These are phyloP conservation scores for Drosophila seguyi DNA, from an alignment of 1,140 invertebrate genomes.

Conservation along the genomic window DNA sequence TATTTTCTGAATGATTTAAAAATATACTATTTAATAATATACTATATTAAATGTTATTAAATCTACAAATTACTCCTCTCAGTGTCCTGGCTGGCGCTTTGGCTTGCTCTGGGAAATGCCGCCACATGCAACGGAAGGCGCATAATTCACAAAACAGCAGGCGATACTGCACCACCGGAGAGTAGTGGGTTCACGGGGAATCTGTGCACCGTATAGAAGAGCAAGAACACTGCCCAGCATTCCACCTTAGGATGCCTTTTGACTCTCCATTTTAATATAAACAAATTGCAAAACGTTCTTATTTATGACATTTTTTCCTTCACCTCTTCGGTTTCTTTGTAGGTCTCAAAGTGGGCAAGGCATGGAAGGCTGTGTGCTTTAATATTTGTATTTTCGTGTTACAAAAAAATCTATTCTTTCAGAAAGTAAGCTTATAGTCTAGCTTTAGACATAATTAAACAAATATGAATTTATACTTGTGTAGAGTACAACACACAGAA, in stretches of 20 bases:
- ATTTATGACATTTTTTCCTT: constrained; percentile 74
- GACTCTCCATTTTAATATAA: constrained; percentile 81
- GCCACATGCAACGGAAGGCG: constrained; percentile 82
- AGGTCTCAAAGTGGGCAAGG: not conserved
- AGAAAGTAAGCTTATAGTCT: not conserved
- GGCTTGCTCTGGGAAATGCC: constrained; percentile 60
- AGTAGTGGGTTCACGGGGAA: constrained; percentile 3
- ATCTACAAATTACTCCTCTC: not conserved
- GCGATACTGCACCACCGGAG: constrained; percentile 29
- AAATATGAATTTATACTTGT: not conserved
- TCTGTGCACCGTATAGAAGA: constrained; percentile 49
- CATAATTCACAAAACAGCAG: constrained; percentile 82
- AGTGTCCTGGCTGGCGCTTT: constrained; percentile 14
- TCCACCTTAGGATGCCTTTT: constrained; percentile 63
- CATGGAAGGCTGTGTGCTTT: not conserved
- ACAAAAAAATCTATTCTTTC: constrained; percentile 19
- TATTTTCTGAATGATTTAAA: not conserved
- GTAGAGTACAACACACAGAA: too few relatives aligned
- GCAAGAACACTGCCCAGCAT: constrained; percentile 27
- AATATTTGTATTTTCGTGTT: not conserved
- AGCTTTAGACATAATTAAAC: too few relatives aligned
- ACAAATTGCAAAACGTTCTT: constrained; percentile 76
- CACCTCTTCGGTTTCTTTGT: constrained; percentile 14
- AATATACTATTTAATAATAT: too few relatives aligned
- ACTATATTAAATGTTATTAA: not conserved